A percentile compares a stretch with the other conserved stretches of the same genome.
Conservation (phyloP, 2,888 invertebrate species). For the Clistopyga incitator region DNA sequence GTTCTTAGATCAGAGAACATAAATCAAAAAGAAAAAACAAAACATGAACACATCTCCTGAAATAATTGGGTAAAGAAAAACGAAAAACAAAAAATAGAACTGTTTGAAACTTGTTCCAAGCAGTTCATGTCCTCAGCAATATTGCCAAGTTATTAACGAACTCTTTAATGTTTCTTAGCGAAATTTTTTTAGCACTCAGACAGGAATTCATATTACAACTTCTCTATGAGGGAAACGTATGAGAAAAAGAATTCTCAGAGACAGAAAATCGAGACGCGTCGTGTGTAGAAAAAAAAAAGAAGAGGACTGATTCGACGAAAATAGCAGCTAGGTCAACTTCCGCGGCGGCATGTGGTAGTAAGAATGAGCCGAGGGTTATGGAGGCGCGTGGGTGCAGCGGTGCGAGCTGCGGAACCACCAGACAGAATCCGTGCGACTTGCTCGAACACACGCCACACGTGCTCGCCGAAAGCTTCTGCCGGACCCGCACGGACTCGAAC, state of each 20-base stretch:
- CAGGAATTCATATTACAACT: too few relatives aligned
- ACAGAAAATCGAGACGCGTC: slow-evolving; percentile 20
- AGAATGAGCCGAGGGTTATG: slow-evolving; percentile 33
- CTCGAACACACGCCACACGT: slow-evolving; percentile 54
- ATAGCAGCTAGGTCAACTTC: slow-evolving; percentile 68
- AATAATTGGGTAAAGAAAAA: too few relatives aligned
- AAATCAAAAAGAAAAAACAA: too few relatives aligned
- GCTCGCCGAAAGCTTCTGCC: slow-evolving; percentile 48
- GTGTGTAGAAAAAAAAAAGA: slow-evolving; percentile 20
- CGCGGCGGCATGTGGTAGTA: slow-evolving; percentile 54
- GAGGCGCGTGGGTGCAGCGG: slow-evolving; percentile 61
- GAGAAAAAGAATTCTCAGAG: slow-evolving; percentile 38
- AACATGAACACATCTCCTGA: too few relatives aligned
- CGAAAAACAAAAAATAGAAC: too few relatives aligned
- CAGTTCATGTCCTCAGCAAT: too few relatives aligned
- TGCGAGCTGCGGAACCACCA: slow-evolving; percentile 55
- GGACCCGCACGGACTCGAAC: slow-evolving; percentile 65
- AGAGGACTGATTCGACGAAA: slow-evolving; percentile 64
- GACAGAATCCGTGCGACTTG: slow-evolving; percentile 57
- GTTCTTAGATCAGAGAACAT: too few relatives aligned
- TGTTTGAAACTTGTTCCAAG: too few relatives aligned
- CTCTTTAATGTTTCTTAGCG: too few relatives aligned
- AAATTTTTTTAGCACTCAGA: too few relatives aligned
- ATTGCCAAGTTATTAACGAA: too few relatives aligned
- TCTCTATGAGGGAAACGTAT: too few relatives aligned